These are phyloP conservation scores for Atractosteus spatula DNA, from an alignment of 2,113 vertebrate species.

Conservation along the genomic window DNA sequence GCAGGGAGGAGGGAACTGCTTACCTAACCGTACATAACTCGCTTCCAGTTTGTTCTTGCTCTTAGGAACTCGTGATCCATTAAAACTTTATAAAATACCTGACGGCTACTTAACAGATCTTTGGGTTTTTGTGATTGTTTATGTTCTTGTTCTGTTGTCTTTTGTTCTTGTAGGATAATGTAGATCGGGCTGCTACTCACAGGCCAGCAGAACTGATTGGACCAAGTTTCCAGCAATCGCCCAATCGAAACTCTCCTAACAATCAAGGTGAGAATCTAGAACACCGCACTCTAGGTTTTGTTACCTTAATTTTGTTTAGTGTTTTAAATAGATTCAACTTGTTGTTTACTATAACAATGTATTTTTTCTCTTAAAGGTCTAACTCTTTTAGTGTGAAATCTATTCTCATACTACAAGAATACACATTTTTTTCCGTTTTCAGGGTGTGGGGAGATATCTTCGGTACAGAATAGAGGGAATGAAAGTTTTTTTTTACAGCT, in stretches of 20 bases:
- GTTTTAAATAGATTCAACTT: not conserved
- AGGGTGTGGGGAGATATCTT: no score
- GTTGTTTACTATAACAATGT: not conserved
- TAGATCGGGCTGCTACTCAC: constrained; percentile 75
- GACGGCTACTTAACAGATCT: no score
- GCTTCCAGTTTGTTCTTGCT: no score
- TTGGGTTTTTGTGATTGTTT: not conserved
- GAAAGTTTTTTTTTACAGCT: no score
- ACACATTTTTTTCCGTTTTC: no score
- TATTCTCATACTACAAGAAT: no score
- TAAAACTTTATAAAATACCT: no score
- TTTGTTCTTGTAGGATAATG: constrained; percentile 74
- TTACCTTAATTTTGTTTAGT: not conserved
- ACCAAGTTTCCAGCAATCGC: constrained; percentile 67
- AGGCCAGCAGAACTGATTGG: constrained; percentile 69
- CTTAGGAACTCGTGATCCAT: no score
- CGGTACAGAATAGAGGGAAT: no score
- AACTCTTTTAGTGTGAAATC: no score
- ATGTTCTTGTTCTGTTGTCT: constrained; percentile 11
- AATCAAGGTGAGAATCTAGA: constrained; percentile 75
- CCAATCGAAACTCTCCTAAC: constrained; percentile 66
- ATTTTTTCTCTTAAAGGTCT: not conserved
- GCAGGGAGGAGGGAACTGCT: no score
- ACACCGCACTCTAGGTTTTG: not conserved
- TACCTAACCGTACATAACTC: no score